Evolutionary conservation across 2,113 vertebrate species (phyloP), one percentile per base, ranked within the genome.

Genomic region (Macrotis lagotis): DNA sequence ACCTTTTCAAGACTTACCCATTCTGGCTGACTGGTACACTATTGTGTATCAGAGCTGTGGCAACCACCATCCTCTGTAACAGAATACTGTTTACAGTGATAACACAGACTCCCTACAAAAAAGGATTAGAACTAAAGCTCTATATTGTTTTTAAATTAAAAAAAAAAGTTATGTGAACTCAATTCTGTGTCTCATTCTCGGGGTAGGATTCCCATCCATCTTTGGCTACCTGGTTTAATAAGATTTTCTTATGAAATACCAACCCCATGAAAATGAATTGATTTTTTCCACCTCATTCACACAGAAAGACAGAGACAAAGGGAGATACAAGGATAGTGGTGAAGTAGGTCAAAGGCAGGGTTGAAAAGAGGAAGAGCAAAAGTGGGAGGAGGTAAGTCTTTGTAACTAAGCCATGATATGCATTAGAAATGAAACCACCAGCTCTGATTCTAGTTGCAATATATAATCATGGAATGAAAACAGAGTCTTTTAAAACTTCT

Each of bases 101-200:
- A 74, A 31, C 53, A 49, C 48, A 74, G 74, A 44, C 24, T n/a
- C 28, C 50, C 92, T 44, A 91, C 94, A 96, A 44, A 11, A 91
- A 66, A 66, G 91, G 90, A 93, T 50, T 92, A 91, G 94, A 94
- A 91, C 83, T 92, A 51, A 50, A 94, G 92, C 51, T n/a, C 93
- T 91, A 48, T 50, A 24, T 44, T 94, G 94, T 95, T 92, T 92
- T 88, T 94, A 92, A 47, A 90, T 91, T 95, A 92, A 96, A 93
- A 52, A 93, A 91, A 91, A 96, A 47, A 90, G 91, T 96, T 93
- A 91, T 59, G 66, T 95, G 95, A 89, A 83, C 49, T 44, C 97
- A 94, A 83, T 24, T 11, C 47, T 66, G 26, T 50, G 74, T 26
- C 48, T 96, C 22, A 94, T 88, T 50, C 16, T 3, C 51, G 16